These are phyloP conservation scores for Vidua macroura DNA, from an alignment of 2,113 vertebrate genomes.

Conservation along the genomic window DNA sequence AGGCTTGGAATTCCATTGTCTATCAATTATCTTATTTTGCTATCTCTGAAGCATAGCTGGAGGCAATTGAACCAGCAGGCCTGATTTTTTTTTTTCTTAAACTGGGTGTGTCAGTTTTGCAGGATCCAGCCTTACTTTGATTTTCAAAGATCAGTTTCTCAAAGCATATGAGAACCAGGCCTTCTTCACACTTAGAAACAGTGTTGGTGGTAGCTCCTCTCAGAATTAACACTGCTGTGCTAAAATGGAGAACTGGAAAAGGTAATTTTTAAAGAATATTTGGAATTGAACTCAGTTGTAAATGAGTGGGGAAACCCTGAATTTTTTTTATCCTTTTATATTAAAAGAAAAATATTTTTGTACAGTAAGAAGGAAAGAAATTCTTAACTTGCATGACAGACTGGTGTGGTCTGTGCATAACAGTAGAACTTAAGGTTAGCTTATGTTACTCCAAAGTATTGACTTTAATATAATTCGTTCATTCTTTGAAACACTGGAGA, in stretches of 20 bases:
- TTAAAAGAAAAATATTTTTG: background rate
- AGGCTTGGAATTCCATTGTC: background rate
- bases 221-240: background rate
- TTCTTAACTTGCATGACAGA: background rate
- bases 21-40: background rate
- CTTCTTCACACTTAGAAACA: background rate
- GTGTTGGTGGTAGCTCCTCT: background rate
- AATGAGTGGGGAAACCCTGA: background rate
- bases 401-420: background rate
- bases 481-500: background rate
- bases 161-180: background rate
- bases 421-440: background rate
- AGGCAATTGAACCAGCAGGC: background rate
- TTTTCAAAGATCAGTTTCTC: background rate
- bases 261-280: background rate
- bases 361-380: background rate
- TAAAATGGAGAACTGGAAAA: background rate
- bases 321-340: background rate
- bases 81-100: background rate
- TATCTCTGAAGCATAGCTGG: background rate
- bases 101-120: background rate
- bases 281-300: background rate
- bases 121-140: background rate
- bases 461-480: background rate
- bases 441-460: background rate